Evolutionary conservation across 2,888 invertebrate genomes (phyloP), one percentile per base, ranked within the genome.

Genomic region (Phasia obesa): DNA sequence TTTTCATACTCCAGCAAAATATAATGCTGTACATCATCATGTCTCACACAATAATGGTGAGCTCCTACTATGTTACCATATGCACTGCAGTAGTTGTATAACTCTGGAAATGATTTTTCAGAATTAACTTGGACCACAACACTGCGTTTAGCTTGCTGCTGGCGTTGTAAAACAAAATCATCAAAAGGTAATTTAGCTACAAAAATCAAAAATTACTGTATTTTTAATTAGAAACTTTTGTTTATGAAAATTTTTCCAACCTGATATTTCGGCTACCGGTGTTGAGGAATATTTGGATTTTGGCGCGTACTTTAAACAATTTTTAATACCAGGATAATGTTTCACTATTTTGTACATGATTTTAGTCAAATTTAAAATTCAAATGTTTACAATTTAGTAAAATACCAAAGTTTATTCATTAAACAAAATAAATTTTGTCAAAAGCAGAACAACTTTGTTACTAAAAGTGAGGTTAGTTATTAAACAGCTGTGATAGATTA

Each of bases 121-220:
- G 96, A 95, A 87, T 94, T 94, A 1, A 97, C 95, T 92, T 96
- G 96, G 5, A 97, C 94, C 38, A 97, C 91, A 73, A 96, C 92
- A 90, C 95, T 96, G 80, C 93, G 93, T 65, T 91, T 91, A 0
- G 97, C 96, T 89, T 96, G 93, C 2, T 90, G 88, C 88, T 94
- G 93, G 85, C 95, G 93, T 25, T 91, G 90, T 47, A 92, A 90
- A 55, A 95, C 91, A 84, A 94, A 90, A 78, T 94, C 93, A 80
- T 94, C 93, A 90, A 95, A 91, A 55, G 85, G 86, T 23, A 77
- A 75, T 75, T 85, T 88, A 3, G 4, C 83, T 83, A 7, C 0
- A 55, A 87, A 71, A n/a, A 31, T 6, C 35, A 51, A 49, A 42
- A 31, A 31, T 35, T 57, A 57, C 11, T 7, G 35, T 21, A 13